These are phyloP conservation scores for Napeogenes inachia DNA, from an alignment of 2,888 invertebrate genomes.

Conservation along the genomic window DNA sequence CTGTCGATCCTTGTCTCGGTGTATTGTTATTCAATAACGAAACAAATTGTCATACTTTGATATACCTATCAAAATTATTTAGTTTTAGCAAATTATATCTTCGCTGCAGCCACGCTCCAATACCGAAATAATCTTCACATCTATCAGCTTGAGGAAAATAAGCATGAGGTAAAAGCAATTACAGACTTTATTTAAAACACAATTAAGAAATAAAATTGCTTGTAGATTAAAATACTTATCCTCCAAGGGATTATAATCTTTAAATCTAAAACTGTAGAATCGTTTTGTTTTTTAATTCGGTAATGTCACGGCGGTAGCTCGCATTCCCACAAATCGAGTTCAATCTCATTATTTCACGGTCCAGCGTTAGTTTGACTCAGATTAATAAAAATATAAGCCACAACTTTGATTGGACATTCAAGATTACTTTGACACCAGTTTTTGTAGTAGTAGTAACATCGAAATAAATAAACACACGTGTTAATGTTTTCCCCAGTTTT, in stretches of 20 bases:
- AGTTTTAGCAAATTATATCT: slow-evolving; percentile 6
- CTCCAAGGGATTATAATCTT: neutral
- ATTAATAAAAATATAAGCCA: slow-evolving; percentile 6
- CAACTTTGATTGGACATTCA: neutral
- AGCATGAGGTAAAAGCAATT: neutral
- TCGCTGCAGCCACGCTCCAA: slow-evolving; percentile 12
- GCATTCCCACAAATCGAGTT: slow-evolving; percentile 10
- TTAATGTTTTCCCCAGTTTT: neutral
- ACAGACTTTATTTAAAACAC: neutral
- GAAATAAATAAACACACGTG: neutral
- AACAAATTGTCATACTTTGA: too few relatives aligned
- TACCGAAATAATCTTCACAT: slow-evolving; percentile 11
- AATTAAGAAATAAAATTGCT: neutral
- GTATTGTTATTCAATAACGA: too few relatives aligned
- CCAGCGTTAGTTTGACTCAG: neutral
- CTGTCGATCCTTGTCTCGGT: too few relatives aligned
- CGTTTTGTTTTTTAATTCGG: neutral
- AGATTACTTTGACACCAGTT: neutral
- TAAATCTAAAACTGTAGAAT: neutral
- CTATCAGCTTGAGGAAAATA: neutral
- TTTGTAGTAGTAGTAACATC: too few relatives aligned
- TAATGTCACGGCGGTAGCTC: neutral
- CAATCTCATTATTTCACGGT: slow-evolving; percentile 15
- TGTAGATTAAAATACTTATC: neutral
- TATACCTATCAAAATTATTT: slow-evolving; percentile 5